phyloP scores from a whole-genome alignment of 2,113 vertebrate species.

The Anser brachyrhynchus region DNA sequence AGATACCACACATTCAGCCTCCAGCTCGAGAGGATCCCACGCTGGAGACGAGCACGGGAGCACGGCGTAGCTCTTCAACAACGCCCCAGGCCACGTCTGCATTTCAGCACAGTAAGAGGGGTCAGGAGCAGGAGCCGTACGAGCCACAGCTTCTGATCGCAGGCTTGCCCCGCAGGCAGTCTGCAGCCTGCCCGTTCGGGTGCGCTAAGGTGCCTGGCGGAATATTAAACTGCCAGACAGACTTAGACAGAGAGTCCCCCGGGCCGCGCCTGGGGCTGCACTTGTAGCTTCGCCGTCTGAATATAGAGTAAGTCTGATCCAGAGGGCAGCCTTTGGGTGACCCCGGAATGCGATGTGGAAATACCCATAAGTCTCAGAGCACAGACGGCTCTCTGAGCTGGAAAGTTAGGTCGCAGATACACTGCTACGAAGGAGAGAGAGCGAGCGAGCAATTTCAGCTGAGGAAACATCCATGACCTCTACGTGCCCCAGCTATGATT shows the following conservation, averaged over 20 bases:
- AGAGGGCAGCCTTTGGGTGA: slow-evolving; percentile 17
- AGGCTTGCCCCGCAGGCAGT: neutral
- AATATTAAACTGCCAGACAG: neutral
- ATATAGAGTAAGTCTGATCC: neutral
- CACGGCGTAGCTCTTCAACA: neutral
- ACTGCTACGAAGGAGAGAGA: fast-evolving
- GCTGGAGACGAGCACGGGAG: neutral
- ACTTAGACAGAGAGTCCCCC: neutral
- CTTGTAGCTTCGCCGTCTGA: neutral
- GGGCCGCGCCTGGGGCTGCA: neutral
- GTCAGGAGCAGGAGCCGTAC: neutral
- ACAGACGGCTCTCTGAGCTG: neutral
- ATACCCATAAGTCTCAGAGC: neutral
- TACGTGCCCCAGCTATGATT: neutral
- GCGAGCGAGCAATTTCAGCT: neutral
- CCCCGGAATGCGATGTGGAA: neutral
- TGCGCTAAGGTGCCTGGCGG: neutral
- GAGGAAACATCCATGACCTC: slow-evolving; percentile 50
- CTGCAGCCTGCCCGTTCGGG: neutral
- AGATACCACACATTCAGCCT: neutral
- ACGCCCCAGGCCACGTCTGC: neutral
- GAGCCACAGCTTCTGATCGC: neutral
- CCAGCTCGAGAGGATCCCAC: neutral
- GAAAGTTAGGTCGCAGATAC: neutral
- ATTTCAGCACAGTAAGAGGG: neutral